These are phyloP conservation scores for Onychostruthus taczanowskii DNA, from an alignment of 2,113 vertebrate genomes.

Conservation along the genomic window DNA sequence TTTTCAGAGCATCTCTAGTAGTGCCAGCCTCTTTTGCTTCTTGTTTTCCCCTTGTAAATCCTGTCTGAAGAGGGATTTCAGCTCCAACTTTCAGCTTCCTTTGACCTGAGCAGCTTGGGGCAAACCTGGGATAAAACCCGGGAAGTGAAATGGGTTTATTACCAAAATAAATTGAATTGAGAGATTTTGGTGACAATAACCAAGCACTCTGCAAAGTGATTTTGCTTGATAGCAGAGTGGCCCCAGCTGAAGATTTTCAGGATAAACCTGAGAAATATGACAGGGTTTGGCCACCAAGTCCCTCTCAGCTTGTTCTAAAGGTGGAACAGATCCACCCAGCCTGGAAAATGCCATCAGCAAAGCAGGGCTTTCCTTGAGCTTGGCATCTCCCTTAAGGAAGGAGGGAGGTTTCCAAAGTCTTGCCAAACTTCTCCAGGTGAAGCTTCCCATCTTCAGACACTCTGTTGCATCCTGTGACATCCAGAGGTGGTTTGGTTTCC, in stretches of 20 bases:
- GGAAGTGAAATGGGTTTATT: neutral
- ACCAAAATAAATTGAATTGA: neutral
- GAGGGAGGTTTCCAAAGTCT: neutral
- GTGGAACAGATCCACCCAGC: neutral
- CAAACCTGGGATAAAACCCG: neutral
- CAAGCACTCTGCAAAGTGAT: neutral
- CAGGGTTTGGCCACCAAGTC: neutral
- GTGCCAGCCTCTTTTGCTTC: neutral
- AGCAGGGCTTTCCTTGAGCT: neutral
- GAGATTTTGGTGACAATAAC: neutral
- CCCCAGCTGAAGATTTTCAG: neutral
- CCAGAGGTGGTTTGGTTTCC: neutral
- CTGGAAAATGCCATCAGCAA: neutral
- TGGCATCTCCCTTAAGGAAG: neutral
- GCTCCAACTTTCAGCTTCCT: neutral
- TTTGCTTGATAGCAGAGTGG: neutral
- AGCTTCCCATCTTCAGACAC: neutral
- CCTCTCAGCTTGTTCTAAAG: neutral
- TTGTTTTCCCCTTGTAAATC: neutral
- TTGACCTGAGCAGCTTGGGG: neutral
- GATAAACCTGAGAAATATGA: neutral
- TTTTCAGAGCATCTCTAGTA: neutral
- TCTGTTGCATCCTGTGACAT: neutral
- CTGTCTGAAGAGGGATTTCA: neutral
- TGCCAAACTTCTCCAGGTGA: neutral